These are phyloP conservation scores for Euschistus heros DNA, from an alignment of 1,140 invertebrate species.

Conservation along the genomic window DNA sequence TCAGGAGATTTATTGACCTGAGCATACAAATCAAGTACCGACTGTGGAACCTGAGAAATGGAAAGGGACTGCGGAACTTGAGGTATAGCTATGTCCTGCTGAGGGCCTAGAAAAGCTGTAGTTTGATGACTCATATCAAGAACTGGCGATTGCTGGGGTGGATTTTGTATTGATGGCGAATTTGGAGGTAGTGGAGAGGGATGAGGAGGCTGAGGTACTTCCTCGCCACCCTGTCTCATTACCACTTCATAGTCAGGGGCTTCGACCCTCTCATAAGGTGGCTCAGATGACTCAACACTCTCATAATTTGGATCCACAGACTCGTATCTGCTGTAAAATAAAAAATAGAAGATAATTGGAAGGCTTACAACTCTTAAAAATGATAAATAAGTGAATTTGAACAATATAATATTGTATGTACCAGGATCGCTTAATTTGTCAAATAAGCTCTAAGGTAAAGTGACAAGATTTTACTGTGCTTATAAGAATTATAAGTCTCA, in stretches of 20 bases:
- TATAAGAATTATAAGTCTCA: no score
- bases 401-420: no score
- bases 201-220: background rate
- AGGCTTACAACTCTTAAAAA: constrained; percentile 12
- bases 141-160: no score
- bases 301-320: constrained; percentile 30
- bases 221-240: constrained; percentile 7
- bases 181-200: background rate
- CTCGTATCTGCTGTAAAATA: background rate
- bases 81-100: no score
- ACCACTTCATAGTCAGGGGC: constrained; percentile 24
- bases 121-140: no score
- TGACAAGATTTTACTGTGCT: no score
- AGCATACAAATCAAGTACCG: constrained; percentile 15
- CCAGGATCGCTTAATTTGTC: no score
- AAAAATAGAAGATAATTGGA: no score
- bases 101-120: no score
- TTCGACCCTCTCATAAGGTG: constrained; percentile 27
- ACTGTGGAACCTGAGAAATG: background rate
- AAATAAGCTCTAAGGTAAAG: no score
- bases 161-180: no score
- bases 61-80: no score
- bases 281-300: constrained; percentile 26
- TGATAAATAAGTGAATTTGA: constrained; percentile 15
- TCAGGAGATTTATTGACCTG: constrained; percentile 24